Evolutionary conservation across 2,888 invertebrate species (phyloP), one percentile per base, ranked within the genome.

Genomic region (Clunio marinus): DNA sequence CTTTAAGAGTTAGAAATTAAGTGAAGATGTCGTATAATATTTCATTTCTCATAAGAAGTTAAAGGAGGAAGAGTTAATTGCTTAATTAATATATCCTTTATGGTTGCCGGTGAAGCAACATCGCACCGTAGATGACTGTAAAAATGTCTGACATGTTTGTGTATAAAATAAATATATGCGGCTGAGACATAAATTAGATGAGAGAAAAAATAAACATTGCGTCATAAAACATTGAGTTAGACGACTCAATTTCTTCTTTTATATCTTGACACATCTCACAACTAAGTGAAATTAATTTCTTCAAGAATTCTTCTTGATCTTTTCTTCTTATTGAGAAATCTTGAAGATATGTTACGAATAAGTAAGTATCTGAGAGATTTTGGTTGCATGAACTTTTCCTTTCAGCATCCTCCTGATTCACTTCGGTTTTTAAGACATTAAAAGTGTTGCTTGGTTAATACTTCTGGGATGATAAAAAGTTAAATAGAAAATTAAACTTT

Each of bases 71-170:
- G 60, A 60, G 60, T 60, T 60, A 60, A 60, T 60, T 60, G 37
- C 22, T 60, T 60, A 60, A 60, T 60, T 60, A 60, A 60, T 60
- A 37, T 41, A 60, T 60, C 60, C 60, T 60, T 60, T n/a, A 60
- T 60, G 20, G 20, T 41, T 24, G 37, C 22, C 15, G 17, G n/a
- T 17, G 51, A 51, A 51, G 22, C 22, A n/a, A n/a, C n/a, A n/a
- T n/a, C n/a, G n/a, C 17, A 17, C 15, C 41, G 51, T 41, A 51
- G 10, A 32, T 17, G 51, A 51, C 10, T n/a, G 24, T 57, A 58
- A 58, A 32, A 32, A 28, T 17, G 22, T 2, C 51, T 20, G 22
- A 51, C 51, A 51, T 51, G 51, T n/a, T n/a, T n/a, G n/a, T 51
- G 51, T 51, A 51, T 51, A 8, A 20, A 51, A 51, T 51, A 51